These are phyloP conservation scores for Otus sunia DNA, from an alignment of 2,113 vertebrate genomes.

Conservation along the genomic window DNA sequence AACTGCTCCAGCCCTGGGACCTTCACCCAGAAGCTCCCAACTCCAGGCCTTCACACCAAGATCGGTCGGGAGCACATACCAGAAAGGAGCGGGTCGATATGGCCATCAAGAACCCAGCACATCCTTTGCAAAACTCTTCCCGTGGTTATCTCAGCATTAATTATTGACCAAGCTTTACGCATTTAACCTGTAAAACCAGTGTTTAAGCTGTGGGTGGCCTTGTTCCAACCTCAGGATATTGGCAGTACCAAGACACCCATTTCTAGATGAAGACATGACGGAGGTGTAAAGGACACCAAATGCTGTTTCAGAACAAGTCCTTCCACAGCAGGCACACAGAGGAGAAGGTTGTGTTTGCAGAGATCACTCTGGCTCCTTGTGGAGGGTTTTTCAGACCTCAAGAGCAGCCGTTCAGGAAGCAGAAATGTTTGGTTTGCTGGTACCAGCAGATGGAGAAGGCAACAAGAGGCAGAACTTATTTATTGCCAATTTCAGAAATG, in stretches of 20 bases:
- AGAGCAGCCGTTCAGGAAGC: neutral
- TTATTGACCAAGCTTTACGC: neutral
- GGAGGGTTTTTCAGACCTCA: neutral
- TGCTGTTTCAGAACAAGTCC: neutral
- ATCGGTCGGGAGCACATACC: neutral
- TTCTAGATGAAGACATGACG: neutral
- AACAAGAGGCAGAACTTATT: neutral
- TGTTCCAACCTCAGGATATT: neutral
- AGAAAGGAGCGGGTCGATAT: rapidly evolving
- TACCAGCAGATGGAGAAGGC: neutral
- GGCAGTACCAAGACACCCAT: neutral
- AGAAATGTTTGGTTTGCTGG: neutral
- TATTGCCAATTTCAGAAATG: neutral
- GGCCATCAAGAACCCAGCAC: neutral
- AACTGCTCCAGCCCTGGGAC: neutral
- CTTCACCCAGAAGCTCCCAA: neutral
- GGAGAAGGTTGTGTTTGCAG: neutral
- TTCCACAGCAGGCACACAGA: neutral
- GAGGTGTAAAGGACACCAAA: neutral
- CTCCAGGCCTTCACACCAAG: neutral
- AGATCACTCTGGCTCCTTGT: neutral
- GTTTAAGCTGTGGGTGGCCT: neutral
- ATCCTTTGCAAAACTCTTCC: neutral
- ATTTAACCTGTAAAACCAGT: neutral
- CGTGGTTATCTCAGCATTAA: neutral